Evolutionary conservation across 2,113 vertebrate species (phyloP).

Genomic region (Pholis gunnellus): DNA sequence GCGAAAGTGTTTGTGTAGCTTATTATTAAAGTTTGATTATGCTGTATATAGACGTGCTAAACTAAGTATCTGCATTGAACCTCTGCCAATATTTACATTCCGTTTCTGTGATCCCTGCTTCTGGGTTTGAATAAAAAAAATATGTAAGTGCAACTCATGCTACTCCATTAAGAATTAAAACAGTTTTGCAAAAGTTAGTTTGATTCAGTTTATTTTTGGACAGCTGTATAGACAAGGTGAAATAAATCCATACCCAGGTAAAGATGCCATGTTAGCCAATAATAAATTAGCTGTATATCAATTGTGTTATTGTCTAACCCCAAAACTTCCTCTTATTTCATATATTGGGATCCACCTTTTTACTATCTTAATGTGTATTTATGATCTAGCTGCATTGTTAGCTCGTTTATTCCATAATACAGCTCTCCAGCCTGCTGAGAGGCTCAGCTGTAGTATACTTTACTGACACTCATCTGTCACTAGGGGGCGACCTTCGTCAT

Average conservation of each 20-base stretch:
- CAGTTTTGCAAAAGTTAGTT: constrained; percentile 24
- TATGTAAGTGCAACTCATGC: constrained; percentile 6
- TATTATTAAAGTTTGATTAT: constrained; percentile 26
- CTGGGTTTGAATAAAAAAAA: constrained; percentile 27
- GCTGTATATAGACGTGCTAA: constrained; percentile 39
- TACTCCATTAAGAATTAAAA: constrained; percentile 32
- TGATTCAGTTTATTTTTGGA: not conserved
- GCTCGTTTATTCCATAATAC: not conserved
- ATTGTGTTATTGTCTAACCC: not conserved
- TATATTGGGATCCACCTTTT: not conserved
- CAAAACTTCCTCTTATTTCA: not conserved
- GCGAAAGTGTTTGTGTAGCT: constrained; percentile 17
- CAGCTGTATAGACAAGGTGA: not conserved
- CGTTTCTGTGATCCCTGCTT: constrained; percentile 11
- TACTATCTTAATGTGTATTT: not conserved
- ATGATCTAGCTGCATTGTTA: not conserved
- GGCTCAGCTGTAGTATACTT: not conserved
- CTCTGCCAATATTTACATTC: constrained; percentile 42
- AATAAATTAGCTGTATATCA: not conserved
- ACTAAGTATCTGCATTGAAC: constrained; percentile 42
- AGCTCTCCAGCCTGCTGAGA: not conserved
- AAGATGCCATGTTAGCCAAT: not conserved
- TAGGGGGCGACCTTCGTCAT: constrained; percentile 53
- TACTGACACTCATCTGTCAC: constrained; percentile 54
- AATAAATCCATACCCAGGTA: not conserved